Evolutionary conservation across 2,888 invertebrate species (phyloP).

Genomic region (Stomorhina lunata): DNA sequence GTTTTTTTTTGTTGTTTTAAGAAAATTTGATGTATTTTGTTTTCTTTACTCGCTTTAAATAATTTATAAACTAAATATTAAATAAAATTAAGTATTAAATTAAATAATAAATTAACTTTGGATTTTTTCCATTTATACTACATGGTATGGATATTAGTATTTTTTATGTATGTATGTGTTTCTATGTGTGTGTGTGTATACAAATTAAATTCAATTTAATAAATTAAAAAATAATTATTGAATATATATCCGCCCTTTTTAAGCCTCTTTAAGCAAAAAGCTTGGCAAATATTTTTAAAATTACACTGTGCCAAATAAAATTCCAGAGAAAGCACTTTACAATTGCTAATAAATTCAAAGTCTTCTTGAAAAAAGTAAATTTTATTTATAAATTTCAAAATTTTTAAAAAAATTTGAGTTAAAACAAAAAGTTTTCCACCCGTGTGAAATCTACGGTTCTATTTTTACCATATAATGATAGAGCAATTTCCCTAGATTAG

Average conservation of each 20-base stretch:
- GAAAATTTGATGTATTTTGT: not conserved
- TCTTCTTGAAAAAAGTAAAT: too few species aligned
- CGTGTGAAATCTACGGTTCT: too few species aligned
- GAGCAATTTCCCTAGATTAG: too few species aligned
- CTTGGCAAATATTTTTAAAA: constrained; percentile 8
- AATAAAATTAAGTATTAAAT: constrained; percentile 37
- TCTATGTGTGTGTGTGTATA: constrained; percentile 7
- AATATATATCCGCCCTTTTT: not conserved
- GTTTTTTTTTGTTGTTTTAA: not conserved
- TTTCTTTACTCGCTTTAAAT: constrained; percentile 11
- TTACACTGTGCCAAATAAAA: too few species aligned
- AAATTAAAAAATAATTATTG: not conserved
- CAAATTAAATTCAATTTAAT: constrained; percentile 12
- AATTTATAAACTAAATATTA: constrained; percentile 43
- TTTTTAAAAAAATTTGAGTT: too few species aligned
- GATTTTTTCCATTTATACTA: constrained; percentile 65
- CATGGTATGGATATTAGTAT: constrained; percentile 61
- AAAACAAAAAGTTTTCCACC: too few species aligned
- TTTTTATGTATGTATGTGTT: constrained; percentile 14
- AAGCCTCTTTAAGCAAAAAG: constrained; percentile 6
- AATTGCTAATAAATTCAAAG: too few species aligned
- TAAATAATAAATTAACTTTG: constrained; percentile 64
- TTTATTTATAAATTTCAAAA: too few species aligned
- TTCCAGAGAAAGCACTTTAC: too few species aligned
- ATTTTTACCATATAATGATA: too few species aligned